These are phyloP conservation scores for Triplophysa tibetana DNA, from an alignment of 2,113 vertebrate genomes.

Conservation along the genomic window DNA sequence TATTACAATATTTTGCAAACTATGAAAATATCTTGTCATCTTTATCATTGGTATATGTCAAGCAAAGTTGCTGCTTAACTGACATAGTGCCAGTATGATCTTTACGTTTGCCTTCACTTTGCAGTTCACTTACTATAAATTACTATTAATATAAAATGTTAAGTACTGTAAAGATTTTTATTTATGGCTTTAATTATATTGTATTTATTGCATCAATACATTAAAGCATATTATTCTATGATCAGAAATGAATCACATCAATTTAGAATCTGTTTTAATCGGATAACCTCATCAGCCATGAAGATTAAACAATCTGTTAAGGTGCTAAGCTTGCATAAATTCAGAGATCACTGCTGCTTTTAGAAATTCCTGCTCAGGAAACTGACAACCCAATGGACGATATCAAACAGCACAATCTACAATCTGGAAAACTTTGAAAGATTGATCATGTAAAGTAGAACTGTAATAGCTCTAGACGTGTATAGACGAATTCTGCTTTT, in stretches of 20 bases:
- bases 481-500: too few species aligned
- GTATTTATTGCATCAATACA: too few species aligned
- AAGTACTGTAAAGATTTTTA: not conserved
- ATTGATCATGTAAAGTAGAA: not conserved
- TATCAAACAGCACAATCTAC: constrained; percentile 15
- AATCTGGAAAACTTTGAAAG: not conserved
- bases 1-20: constrained; percentile 7
- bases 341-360: constrained; percentile 12
- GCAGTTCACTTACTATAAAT: not conserved
- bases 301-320: constrained; percentile 5
- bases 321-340: constrained; percentile 7
- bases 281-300: not conserved
- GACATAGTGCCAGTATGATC: not conserved
- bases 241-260: constrained; percentile 14
- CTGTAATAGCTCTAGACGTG: too few species aligned
- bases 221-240: not conserved
- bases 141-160: not conserved
- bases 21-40: not conserved
- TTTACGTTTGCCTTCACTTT: not conserved
- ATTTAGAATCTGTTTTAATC: not conserved
- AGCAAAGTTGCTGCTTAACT: constrained; percentile 9
- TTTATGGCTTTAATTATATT: not conserved
- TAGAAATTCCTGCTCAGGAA: constrained; percentile 16
- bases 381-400: not conserved
- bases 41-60: not conserved